Evolutionary conservation across 2,113 vertebrate genomes (phyloP).

Genomic region (Scortum barcoo): DNA sequence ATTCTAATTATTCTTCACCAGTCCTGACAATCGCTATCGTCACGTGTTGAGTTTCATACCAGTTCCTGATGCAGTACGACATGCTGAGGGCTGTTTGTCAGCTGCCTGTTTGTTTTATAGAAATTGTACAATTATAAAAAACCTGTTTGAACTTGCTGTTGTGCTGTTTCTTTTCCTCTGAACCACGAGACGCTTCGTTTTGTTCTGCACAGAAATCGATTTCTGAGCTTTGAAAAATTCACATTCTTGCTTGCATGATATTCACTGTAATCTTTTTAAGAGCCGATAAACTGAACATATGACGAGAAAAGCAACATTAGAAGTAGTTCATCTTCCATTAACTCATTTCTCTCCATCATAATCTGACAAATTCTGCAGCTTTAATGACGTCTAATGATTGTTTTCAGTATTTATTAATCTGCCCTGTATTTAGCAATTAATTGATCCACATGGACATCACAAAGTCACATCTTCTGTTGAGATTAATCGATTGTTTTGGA

Average conservation of each 20-base stretch:
- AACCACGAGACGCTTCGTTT: neutral
- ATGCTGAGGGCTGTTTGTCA: slow-evolving; percentile 71
- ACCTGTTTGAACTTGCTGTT: slow-evolving; percentile 60
- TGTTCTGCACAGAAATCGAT: neutral
- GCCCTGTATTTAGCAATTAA: no score
- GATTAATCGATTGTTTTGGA: no score
- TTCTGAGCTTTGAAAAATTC: neutral
- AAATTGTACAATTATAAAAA: slow-evolving; percentile 79
- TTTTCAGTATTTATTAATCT: no score
- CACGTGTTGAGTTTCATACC: slow-evolving; percentile 76
- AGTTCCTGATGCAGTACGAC: slow-evolving; percentile 83
- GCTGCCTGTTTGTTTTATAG: slow-evolving; percentile 76
- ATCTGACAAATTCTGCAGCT: no score
- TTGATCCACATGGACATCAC: no score
- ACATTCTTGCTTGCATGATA: neutral
- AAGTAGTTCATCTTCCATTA: no score
- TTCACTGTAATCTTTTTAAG: neutral
- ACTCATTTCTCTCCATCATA: no score
- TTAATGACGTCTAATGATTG: no score
- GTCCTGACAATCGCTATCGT: slow-evolving; percentile 88
- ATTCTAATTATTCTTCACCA: slow-evolving; percentile 78
- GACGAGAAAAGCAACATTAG: no score
- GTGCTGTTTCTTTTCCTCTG: slow-evolving; percentile 1
- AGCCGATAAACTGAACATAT: no score
- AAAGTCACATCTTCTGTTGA: no score